Conservation (phyloP, 2,113 vertebrate species). For the Vombatus ursinus region DNA sequence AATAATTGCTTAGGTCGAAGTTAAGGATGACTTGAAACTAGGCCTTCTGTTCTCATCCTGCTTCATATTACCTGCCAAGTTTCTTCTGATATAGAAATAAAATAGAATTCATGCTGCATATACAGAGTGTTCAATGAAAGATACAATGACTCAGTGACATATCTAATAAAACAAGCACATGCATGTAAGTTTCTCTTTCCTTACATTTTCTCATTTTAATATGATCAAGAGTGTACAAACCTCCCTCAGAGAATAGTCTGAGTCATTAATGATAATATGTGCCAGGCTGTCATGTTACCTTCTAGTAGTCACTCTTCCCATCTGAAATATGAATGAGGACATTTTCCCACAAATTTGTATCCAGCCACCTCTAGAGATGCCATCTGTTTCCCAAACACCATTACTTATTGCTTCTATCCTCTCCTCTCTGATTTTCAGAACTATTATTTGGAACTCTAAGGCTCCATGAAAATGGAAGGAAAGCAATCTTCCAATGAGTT, state of each 20-base stretch:
- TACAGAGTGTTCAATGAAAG: neutral
- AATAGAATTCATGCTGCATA: neutral
- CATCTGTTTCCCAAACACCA: constrained; percentile 12
- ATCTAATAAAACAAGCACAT: constrained; percentile 11
- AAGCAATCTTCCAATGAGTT: constrained; percentile 21
- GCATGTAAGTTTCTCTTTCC: neutral
- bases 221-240: neutral
- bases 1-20: constrained; percentile 49
- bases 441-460: constrained; percentile 41
- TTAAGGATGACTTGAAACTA: constrained; percentile 42
- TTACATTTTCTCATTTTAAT: neutral
- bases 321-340: constrained; percentile 48
- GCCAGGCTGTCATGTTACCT: constrained; percentile 33
- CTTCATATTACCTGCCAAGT: neutral
- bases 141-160: neutral
- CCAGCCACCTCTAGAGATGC: constrained; percentile 23
- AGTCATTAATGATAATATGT: constrained; percentile 29
- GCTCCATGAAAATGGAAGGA: constrained; percentile 24
- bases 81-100: constrained; percentile 11
- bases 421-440: neutral
- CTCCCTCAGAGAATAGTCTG: constrained; percentile 38
- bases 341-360: constrained; percentile 46
- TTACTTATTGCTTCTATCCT: neutral
- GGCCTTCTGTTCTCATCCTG: constrained; percentile 14
- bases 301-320: constrained; percentile 10